Evolutionary conservation across 37 sponge, comb jelly and placozoan species (phyloP).

Genomic region (Dysidea cf. avara): DNA sequence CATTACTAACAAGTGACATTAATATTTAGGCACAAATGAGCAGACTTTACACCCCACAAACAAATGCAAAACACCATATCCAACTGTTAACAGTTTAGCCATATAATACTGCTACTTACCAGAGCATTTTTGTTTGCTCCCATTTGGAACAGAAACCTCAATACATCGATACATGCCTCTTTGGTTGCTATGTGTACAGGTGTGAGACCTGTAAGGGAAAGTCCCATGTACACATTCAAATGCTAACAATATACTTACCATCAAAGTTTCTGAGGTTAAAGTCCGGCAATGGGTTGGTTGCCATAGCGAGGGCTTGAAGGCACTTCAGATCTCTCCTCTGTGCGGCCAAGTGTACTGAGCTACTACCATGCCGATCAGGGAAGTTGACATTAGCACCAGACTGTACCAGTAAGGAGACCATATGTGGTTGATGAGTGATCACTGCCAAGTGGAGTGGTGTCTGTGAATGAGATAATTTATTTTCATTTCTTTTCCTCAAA

Average conservation of each 20-base stretch:
- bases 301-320: conserved; percentile 50
- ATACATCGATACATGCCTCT: conserved; percentile 65
- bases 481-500: no score
- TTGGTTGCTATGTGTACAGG: conserved; percentile 74
- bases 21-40: background rate
- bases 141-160: conserved; percentile 71
- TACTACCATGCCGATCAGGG: conserved; percentile 80
- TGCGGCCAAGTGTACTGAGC: conserved; percentile 68
- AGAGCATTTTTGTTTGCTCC: conserved; percentile 73
- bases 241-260: conserved; percentile 30
- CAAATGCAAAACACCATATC: background rate
- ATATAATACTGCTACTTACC: conserved; percentile 27
- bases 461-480: conserved; percentile 41
- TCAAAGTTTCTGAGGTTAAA: conserved; percentile 70
- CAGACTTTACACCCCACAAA: no score
- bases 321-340: conserved; percentile 52
- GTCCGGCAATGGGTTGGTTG: conserved; percentile 67
- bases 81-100: background rate
- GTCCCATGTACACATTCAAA: conserved; percentile 4
- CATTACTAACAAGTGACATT: background rate
- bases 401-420: conserved; percentile 59
- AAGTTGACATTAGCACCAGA: conserved; percentile 77
- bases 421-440: conserved; percentile 74
- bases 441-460: conserved; percentile 87
- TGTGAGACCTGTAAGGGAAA: conserved; percentile 49